phyloP scores from a whole-genome alignment of 2,797 vertebrate genomes.

The Peromyscus melanophrys region DNA sequence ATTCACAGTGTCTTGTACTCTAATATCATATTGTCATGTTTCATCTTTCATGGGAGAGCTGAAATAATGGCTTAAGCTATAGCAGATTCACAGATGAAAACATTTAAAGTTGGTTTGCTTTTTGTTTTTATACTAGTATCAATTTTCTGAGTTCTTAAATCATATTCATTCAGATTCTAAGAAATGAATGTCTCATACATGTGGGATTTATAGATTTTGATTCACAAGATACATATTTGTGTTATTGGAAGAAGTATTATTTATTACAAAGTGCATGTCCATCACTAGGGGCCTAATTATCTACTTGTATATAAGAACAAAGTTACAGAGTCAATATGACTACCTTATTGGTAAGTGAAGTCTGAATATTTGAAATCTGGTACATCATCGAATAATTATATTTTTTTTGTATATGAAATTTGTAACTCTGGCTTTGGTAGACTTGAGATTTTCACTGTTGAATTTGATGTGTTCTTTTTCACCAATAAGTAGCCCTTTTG shows the following conservation, averaged over 20 bases:
- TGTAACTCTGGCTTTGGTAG: not conserved
- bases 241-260: not conserved
- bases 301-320: conserved; percentile 1
- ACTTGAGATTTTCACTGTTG: not conserved
- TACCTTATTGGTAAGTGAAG: not conserved
- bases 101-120: conserved; percentile 30
- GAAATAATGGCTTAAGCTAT: conserved; percentile 33
- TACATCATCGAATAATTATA: not conserved
- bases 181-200: not conserved
- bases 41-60: not conserved
- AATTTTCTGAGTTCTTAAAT: conserved; percentile 29
- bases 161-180: not conserved
- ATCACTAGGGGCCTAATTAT: not conserved
- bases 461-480: not conserved
- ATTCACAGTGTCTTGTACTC: conserved; percentile 34
- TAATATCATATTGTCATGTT: conserved; percentile 40
- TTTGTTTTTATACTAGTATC: conserved; percentile 43
- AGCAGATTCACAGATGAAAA: conserved; percentile 42
- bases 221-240: not conserved
- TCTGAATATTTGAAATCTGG: not conserved
- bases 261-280: not conserved
- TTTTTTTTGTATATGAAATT: not conserved
- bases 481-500: not conserved
- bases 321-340: not conserved
- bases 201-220: not conserved